These are phyloP conservation scores for Balaeniceps rex DNA, from an alignment of 2,113 vertebrate species.

Conservation along the genomic window DNA sequence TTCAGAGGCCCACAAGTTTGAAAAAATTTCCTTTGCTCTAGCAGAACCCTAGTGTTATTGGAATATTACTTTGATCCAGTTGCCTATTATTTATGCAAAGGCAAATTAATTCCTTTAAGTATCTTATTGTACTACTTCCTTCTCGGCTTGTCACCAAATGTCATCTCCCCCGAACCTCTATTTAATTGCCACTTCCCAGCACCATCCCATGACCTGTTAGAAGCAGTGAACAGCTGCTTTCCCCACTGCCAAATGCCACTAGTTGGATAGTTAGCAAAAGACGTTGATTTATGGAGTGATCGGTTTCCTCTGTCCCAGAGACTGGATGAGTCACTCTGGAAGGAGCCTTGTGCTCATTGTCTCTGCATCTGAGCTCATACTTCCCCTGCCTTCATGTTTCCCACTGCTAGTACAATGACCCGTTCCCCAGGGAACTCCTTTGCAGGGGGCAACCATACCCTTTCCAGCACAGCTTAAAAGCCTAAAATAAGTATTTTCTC, in stretches of 20 bases:
- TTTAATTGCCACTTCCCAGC: not conserved
- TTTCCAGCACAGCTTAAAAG: slow-evolving; percentile 1
- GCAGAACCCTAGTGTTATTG: not conserved
- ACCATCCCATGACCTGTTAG: not conserved
- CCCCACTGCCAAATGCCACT: not conserved
- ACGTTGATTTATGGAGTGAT: slow-evolving; percentile 29
- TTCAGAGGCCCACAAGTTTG: not conserved
- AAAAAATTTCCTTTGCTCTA: not conserved
- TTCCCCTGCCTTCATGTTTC: slow-evolving; percentile 54
- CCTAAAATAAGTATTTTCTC: not conserved
- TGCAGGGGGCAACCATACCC: not conserved
- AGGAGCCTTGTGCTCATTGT: slow-evolving; percentile 46
- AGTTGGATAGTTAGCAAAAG: slow-evolving; percentile 5
- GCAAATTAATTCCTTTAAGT: not conserved
- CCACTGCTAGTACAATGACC: slow-evolving; percentile 16
- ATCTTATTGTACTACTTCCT: not conserved
- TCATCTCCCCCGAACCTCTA: not conserved
- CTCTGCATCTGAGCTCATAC: slow-evolving; percentile 46
- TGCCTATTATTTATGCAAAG: not conserved
- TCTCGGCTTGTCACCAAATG: not conserved
- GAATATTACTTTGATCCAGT: not conserved
- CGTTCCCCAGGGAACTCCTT: slow-evolving; percentile 15
- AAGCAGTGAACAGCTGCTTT: slow-evolving; percentile 9
- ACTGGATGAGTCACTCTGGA: slow-evolving; percentile 51
- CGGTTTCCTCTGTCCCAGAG: slow-evolving; percentile 27